Evolutionary conservation across 2,888 invertebrate species (phyloP), one percentile per base, ranked within the genome.

Genomic region (Monoplex corrugatus): DNA sequence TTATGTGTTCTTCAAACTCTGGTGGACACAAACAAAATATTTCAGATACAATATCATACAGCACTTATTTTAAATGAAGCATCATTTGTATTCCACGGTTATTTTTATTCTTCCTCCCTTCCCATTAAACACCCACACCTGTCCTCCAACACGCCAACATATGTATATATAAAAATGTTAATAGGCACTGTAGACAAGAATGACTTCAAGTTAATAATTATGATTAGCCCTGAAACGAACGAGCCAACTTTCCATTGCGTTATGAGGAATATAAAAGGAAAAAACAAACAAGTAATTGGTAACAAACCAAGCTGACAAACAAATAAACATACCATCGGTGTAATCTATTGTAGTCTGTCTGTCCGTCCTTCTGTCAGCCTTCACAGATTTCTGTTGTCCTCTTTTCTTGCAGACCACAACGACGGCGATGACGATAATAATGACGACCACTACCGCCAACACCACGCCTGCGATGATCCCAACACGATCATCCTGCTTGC

Each of bases 371-470:
- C 28, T 10, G 57, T 5, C 57, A 23, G 16, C 19, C 57, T 57
- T 28, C 28, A 23, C 10, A 40, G 45, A 40, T 38, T 86, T 38
- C 32, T 50, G 35, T 40, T 50, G 38, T 40, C 57, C n/a, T 40
- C 57, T 23, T 40, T 86, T 38, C 57, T 50, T 38, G n/a, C 13
- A n/a, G 45, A 50, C 57, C 23, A 50, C 86, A 57, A 50, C 57
- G 45, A 50, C 63, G 45, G 32, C 57, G 45, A 50, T 57, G 45
- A 50, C 57, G n/a, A 50, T 35, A 35, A 32, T 57, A 32, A 50
- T 38, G 35, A 50, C 63, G 35, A 50, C 86, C 57, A 50, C 86
- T 50, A 13, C 86, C 40, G 19, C 86, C 38, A 35, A n/a, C 57
- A n/a, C 63, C 32, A 19, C 86, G n/a, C n/a, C 35, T 32, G n/a